A percentile compares a stretch with the other conserved stretches of the same genome.
Evolutionary conservation across 2,888 invertebrate species (phyloP).

Genomic region (Sussaba pulchella): DNA sequence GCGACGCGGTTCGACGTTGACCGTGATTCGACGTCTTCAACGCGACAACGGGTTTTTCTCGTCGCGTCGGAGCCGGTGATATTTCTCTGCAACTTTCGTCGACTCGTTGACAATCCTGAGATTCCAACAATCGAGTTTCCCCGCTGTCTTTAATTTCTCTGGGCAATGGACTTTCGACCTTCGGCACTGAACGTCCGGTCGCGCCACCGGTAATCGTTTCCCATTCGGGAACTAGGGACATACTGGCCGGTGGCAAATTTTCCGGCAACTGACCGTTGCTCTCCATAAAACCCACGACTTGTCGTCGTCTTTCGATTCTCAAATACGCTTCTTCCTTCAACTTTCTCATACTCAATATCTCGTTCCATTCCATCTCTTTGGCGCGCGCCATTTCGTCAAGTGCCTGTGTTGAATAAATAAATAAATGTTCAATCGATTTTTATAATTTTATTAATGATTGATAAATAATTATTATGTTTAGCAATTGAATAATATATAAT

Average conservation of each 20-base stretch:
- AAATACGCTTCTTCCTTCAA: conserved; percentile 93
- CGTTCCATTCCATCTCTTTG: conserved; percentile 95
- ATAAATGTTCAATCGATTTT: no score
- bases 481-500: no score
- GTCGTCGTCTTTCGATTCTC: conserved; percentile 89
- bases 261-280: conserved; percentile 72
- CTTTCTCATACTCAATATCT: conserved; percentile 92
- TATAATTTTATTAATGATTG: no score
- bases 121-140: conserved; percentile 51
- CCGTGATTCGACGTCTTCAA: conserved; percentile 48
- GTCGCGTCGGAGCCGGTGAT: conserved; percentile 38
- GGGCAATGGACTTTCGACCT: conserved; percentile 11
- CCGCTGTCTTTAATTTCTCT: conserved; percentile 37
- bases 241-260: conserved; percentile 75
- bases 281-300: conserved; percentile 85
- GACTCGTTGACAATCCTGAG: conserved; percentile 30
- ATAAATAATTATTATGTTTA: no score
- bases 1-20: conserved; percentile 67
- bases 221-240: conserved; percentile 74
- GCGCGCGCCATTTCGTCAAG: conserved; percentile 90
- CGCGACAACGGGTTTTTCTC: conserved; percentile 47
- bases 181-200: conserved; percentile 1
- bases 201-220: conserved; percentile 43
- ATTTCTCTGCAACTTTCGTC: conserved; percentile 38
- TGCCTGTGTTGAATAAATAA: conserved; percentile 86